phyloP scores from a whole-genome alignment of 2,888 invertebrate species.

The Fabriciana adippe region DNA sequence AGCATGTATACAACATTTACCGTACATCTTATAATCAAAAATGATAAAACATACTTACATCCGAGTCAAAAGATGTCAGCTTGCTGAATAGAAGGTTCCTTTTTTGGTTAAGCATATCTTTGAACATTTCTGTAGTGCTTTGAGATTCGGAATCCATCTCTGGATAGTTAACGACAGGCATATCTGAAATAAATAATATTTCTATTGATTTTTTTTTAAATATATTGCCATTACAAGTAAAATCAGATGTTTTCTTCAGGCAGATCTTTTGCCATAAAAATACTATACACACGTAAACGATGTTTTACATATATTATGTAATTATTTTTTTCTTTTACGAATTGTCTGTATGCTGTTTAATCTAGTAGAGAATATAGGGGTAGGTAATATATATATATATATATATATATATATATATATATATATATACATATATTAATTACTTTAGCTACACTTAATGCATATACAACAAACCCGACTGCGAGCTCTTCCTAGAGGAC shows the following conservation, averaged over 20 bases:
- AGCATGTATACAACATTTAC: slow-evolving; percentile 48
- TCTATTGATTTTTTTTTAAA: not conserved
- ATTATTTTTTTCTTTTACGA: no score
- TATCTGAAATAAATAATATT: slow-evolving; percentile 50
- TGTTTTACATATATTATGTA: no score
- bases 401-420: no score
- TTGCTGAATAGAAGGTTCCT: slow-evolving; percentile 92
- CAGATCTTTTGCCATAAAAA: no score
- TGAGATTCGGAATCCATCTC: slow-evolving; percentile 87
- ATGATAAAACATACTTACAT: slow-evolving; percentile 84
- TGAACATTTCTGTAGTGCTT: slow-evolving; percentile 95
- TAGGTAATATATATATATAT: no score
- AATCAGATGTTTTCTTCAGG: no score
- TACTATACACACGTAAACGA: no score
- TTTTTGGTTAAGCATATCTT: slow-evolving; percentile 96
- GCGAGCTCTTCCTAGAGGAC: slow-evolving; percentile 86
- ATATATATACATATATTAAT: no score
- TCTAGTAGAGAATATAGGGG: no score
- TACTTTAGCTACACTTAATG: no score
- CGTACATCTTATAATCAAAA: slow-evolving; percentile 25
- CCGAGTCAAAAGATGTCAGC: slow-evolving; percentile 94
- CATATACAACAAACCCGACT: slow-evolving; percentile 72
- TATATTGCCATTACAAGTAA: no score
- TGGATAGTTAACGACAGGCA: slow-evolving; percentile 83
- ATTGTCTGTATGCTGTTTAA: no score